Base-by-base conservation (phyloP, 2,797 vertebrate genomes). In the Pitangus sulphuratus region DNA sequence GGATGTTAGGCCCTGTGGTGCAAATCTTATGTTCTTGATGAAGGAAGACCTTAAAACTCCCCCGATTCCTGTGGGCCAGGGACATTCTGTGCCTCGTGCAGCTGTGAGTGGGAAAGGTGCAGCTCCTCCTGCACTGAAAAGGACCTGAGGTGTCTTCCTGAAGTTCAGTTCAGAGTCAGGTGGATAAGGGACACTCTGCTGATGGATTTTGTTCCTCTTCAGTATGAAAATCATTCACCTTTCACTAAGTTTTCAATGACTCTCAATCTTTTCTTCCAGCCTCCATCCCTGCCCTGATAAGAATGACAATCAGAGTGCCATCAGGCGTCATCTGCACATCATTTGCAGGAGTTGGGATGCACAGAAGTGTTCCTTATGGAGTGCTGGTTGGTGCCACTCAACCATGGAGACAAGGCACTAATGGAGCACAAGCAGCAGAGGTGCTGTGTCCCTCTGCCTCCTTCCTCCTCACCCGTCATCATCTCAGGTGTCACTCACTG, bases 1-100 rank as follows among this genome's bases (percentile, higher is more conserved):
- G 33, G n/a, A 0, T 3, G 0, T 13, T 26, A 31, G 22, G 15
- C 14, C 10, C 35, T n/a, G 26, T 7, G 21, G 3, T 64, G 31
- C 19, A 56, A 11, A 68, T 42, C 50, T 62, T 15, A 21, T 22
- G 20, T n/a, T 58, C 15, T 58, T 10, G 33, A 21, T 31, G 48
- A 30, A 76, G 50, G 5, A 72, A 58, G 48, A 11, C 2, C 0
- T 21, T 15, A 30, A 60, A 62, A 57, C 26, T 18, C n/a, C 48
- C 12, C 12, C 35, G 62, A 2, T 47, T 39, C 19, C 53, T 24
- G 5, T 5, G 15, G 15, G 35, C 20, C n/a, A 37, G 33, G 65
- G n/a, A 12, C 6, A 2, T 37, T 24, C 31, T 31, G n/a, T 81
- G 50, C 40, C 51, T 66, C 1, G 1, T 10, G 7, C 15, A 17